Evolutionary conservation across 2,797 vertebrate species (phyloP).

Genomic region (Chiroxiphia lanceolata): DNA sequence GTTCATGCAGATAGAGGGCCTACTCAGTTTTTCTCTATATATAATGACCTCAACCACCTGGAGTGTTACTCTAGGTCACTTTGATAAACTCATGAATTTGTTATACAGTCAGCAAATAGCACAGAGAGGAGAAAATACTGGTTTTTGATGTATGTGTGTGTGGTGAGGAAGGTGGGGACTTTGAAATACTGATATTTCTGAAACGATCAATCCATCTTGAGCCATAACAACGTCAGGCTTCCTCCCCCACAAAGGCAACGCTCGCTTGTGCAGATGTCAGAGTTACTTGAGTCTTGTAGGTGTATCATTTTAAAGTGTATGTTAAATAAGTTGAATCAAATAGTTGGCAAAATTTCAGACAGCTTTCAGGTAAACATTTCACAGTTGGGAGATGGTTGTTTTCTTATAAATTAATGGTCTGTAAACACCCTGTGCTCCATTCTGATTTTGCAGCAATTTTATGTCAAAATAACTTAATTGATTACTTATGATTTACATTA

Average conservation of each 20-base stretch:
- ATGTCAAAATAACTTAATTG: not conserved
- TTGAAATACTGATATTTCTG: not conserved
- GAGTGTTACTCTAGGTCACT: not conserved
- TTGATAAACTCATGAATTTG: not conserved
- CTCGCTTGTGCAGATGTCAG: not conserved
- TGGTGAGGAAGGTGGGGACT: not conserved
- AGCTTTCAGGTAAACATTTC: conserved; percentile 4
- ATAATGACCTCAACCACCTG: not conserved
- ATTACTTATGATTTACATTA: not conserved
- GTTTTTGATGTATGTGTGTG: not conserved
- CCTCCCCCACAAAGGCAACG: not conserved
- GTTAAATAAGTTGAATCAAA: not conserved
- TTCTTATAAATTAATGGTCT: not conserved
- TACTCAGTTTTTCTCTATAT: not conserved
- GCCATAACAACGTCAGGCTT: not conserved
- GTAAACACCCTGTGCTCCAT: not conserved
- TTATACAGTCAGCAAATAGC: not conserved
- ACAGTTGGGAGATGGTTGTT: not conserved
- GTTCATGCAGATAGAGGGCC: not conserved
- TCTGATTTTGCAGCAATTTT: not conserved
- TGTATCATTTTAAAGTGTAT: not conserved
- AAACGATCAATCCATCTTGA: not conserved
- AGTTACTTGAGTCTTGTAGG: not conserved
- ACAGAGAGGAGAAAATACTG: not conserved
- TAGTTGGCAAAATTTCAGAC: not conserved